Evolutionary conservation across 2,113 vertebrate genomes (phyloP), one percentile per base, ranked within the genome.

Genomic region (Eleginops maclovinus): DNA sequence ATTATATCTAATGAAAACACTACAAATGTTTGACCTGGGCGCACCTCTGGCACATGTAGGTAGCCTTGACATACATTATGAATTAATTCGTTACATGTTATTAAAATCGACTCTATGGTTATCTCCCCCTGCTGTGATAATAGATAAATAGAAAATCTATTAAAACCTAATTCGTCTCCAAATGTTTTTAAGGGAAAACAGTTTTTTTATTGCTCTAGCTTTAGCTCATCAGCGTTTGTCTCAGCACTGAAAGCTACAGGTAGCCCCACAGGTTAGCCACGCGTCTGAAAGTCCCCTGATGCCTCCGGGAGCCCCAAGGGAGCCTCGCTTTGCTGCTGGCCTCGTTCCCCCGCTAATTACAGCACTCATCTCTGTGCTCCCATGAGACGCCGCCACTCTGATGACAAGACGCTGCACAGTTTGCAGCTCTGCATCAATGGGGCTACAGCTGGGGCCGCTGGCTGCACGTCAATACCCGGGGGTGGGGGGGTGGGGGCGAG

Each of bases 321-420:
- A 85, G 43, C 70, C 69, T 74, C 14, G 49, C 78, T 65, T 68
- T 75, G 83, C 79, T 24, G 40, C 77, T 78, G 77, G 86, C 75
- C 85, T 87, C 75, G 9, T 86, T 85, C 82, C 56, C 43, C 54
- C 79, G 81, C 90, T 93, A 92, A 93, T 94, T 90, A 91, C 90
- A 86, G 78, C 75, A 28, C 85, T 90, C 79, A 58, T 83, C 66
- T 85, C 83, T 49, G 47, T 68, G 68, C 61, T 85, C 88, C 81
- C 86, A 21, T 1, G 89, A 82, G 91, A 90, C 72, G 4, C 56
- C 36, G 4, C 53, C 51, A 10, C 78, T 65, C 81, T 85, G 87
- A 89, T 88, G 89, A 88, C 81, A 86, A 68, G 66, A 69, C 61
- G 36, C 84, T 4, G 63, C 67, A 17, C 73, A 47, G 76, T 78